phyloP scores from a whole-genome alignment of 2,888 invertebrate genomes.

The Megastigmus dorsalis region DNA sequence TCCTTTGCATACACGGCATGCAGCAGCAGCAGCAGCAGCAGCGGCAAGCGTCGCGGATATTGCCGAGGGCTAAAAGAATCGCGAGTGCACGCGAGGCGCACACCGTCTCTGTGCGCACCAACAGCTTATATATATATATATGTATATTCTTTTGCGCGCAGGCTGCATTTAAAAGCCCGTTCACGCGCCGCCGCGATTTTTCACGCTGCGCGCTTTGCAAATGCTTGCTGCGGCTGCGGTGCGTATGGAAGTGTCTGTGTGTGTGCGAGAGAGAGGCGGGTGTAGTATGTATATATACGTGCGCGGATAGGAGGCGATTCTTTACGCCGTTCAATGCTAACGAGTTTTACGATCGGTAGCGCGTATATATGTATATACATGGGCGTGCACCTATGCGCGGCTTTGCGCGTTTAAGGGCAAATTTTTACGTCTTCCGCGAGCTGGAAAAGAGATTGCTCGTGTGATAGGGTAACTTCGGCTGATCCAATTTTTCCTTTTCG shows the following conservation, averaged over 20 bases:
- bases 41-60: too few species aligned
- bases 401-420: too few species aligned
- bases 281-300: not conserved
- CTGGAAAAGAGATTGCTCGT: not conserved
- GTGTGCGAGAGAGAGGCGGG: not conserved
- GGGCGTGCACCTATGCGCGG: not conserved
- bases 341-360: not conserved
- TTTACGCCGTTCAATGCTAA: not conserved
- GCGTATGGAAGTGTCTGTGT: too few species aligned
- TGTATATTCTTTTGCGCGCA: not conserved
- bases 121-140: not conserved
- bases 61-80: conserved; percentile 24
- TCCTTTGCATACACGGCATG: conserved; percentile 20
- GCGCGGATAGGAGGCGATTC: not conserved
- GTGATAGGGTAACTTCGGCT: too few species aligned
- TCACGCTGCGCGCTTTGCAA: too few species aligned
- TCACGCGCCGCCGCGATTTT: conserved; percentile 35
- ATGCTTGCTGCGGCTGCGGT: too few species aligned
- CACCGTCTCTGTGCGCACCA: too few species aligned
- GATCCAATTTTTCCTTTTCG: too few species aligned
- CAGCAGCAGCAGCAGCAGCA: too few species aligned
- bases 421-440: not conserved
- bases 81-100: not conserved
- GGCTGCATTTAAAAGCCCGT: conserved; percentile 8
- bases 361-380: not conserved